Conservation (phyloP, 2,888 invertebrate genomes). For the Tinea trinotella region DNA sequence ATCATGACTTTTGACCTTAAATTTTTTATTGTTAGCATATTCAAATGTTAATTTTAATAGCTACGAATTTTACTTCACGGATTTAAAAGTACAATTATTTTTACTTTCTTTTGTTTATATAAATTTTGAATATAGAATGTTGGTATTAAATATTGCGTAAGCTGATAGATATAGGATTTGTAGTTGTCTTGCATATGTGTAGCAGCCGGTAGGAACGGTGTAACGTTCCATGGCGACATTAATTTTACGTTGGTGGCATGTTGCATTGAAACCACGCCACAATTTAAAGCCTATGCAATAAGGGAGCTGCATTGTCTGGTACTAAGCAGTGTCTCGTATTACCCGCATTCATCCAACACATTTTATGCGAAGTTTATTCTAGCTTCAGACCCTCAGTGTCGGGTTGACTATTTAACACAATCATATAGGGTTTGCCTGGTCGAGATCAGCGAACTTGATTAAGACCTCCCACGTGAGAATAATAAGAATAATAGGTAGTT, state of each 20-base stretch:
- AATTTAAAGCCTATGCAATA: constrained; percentile 70
- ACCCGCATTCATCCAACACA: constrained; percentile 47
- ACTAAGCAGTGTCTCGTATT: constrained; percentile 45
- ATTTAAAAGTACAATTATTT: neutral
- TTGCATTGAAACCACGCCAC: constrained; percentile 67
- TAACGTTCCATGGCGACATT: constrained; percentile 61
- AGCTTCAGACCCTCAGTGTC: constrained; percentile 20
- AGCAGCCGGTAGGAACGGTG: constrained; percentile 41
- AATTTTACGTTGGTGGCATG: constrained; percentile 66
- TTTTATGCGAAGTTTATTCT: constrained; percentile 41
- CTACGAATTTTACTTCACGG: neutral
- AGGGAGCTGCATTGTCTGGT: constrained; percentile 62
- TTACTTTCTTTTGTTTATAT: neutral
- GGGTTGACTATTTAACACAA: constrained; percentile 3
- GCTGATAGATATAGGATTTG: neutral
- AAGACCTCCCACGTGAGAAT: constrained; percentile 13
- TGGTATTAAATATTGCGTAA: neutral
- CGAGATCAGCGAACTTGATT: constrained; percentile 6
- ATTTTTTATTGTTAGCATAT: neutral
- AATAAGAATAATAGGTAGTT: constrained; percentile 3
- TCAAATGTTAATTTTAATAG: neutral
- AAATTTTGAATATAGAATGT: neutral
- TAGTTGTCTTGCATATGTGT: constrained; percentile 44
- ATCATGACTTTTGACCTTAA: neutral
- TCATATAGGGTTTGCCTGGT: neutral